Base-by-base conservation (phyloP, 2,113 vertebrate species). In the Vombatus ursinus region DNA sequence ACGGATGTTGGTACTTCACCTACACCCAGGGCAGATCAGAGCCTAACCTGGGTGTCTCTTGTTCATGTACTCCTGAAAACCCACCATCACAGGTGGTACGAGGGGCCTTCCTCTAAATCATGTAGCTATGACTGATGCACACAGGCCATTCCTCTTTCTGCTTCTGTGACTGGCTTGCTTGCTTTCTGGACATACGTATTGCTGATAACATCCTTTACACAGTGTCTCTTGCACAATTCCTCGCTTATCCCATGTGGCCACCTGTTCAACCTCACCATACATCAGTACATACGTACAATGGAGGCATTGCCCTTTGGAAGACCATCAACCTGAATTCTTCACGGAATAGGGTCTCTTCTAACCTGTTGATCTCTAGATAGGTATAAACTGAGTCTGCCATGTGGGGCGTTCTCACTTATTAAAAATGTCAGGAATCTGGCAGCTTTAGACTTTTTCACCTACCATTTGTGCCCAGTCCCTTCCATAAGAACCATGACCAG, bases 371-470 rank as follows among this genome's bases (percentile, higher is more conserved):
- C 50, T 52, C 50, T 91, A 50, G 92, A 92, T 47, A 28, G 89
- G 57, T 25, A 68, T 12, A 61, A 94, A 92, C 24, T 68, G 24
- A 93, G 24, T 47, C 57, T 31, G 50, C 47, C 51, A 47, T 47
- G 4, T 92, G 24, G 12, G 37, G 1, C 24, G 23, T 77, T 91
- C 89, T 95, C 92, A 96, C 6, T 48, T 25, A 90, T 52, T 94
- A 93, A 94, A 37, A 77, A 50, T 16, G 90, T 93, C 50, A 89
- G 23, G 23, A 96, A 95, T 90, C 25, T 90, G 28, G 28, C 37
- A 84, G 92, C 37, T 51, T 95, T 49, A 47, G 49, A 11, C 49
- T 68, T 97, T 95, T 93, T 54, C 50, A 95, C 53, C 52, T 95
- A 95, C 96, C 19, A 89, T 93, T 12, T 92, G 19, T 48, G 19